phyloP scores from a whole-genome alignment of 2,797 vertebrate genomes.

The Hapalemur alaotrensis region DNA sequence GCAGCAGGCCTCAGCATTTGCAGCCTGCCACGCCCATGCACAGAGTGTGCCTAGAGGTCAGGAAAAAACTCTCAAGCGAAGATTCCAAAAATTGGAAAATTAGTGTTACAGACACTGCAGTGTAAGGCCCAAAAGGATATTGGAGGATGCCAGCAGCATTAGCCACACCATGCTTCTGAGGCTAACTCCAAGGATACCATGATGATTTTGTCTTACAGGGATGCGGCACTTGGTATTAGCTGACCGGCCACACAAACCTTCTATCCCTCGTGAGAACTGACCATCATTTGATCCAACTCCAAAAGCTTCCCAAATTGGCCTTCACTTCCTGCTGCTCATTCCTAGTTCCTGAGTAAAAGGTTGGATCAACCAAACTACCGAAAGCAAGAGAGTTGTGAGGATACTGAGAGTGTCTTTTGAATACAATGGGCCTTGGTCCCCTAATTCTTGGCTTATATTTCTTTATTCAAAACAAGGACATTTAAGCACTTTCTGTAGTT shows the following conservation, averaged over 20 bases:
- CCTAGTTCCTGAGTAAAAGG: neutral
- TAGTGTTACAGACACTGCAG: neutral
- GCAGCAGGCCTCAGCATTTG: neutral
- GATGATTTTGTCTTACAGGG: neutral
- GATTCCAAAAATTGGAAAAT: neutral
- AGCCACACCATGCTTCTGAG: neutral
- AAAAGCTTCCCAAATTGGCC: neutral
- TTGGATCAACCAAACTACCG: neutral
- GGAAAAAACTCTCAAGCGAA: neutral
- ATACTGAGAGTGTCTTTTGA: neutral
- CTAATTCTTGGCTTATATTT: neutral
- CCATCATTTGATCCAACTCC: neutral
- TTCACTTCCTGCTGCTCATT: neutral
- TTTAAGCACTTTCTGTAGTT: neutral
- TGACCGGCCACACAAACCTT: neutral
- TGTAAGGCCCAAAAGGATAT: neutral
- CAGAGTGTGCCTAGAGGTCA: neutral
- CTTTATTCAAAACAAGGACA: neutral
- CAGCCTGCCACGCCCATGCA: neutral
- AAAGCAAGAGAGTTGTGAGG: neutral
- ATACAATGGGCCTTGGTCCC: neutral
- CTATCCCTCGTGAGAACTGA: neutral
- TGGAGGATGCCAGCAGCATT: too few relatives aligned
- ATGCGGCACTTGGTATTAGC: neutral
- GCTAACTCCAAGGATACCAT: neutral